Conservation (phyloP, 1,140 invertebrate genomes). For the Eupristina koningsbergeri region DNA sequence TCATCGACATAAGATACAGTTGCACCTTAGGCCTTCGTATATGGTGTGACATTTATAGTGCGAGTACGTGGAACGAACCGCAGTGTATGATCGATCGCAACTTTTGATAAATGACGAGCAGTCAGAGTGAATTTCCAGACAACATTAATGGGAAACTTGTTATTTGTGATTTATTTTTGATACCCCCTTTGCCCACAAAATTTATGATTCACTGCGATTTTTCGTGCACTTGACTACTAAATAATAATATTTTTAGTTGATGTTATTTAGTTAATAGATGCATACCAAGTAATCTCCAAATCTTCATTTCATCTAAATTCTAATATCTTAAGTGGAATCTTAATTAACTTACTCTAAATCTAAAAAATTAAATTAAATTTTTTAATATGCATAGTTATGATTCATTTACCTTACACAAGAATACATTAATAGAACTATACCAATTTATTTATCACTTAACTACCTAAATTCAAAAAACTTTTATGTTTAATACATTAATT, state of each 20-base stretch:
- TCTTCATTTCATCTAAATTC: not conserved
- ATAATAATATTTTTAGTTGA: not conserved
- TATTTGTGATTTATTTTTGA: conserved; percentile 36
- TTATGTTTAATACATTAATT: not conserved
- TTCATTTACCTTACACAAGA: not conserved
- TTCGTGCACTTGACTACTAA: not conserved
- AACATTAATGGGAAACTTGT: conserved; percentile 35
- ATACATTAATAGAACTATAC: not conserved
- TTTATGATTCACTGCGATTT: conserved; percentile 7
- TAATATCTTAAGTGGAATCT: not conserved
- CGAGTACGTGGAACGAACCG: conserved; percentile 3
- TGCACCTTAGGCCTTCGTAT: not conserved
- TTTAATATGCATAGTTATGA: not conserved
- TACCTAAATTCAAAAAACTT: not conserved
- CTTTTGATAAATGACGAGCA: conserved; percentile 30
- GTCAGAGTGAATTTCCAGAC: conserved; percentile 21
- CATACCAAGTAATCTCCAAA: not conserved
- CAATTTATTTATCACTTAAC: not conserved
- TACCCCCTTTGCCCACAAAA: not conserved
- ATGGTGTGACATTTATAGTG: conserved; percentile 23
- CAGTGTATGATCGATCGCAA: conserved; percentile 26
- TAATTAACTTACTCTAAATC: not conserved
- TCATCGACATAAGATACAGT: conserved; percentile 1
- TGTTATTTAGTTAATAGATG: not conserved
- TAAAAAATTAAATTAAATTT: not conserved